Percentiles rank a stretch among this genome's conserved stretches.
These are phyloP conservation scores for Lonchura striata DNA, from an alignment of 2,113 vertebrate genomes.

Conservation along the genomic window DNA sequence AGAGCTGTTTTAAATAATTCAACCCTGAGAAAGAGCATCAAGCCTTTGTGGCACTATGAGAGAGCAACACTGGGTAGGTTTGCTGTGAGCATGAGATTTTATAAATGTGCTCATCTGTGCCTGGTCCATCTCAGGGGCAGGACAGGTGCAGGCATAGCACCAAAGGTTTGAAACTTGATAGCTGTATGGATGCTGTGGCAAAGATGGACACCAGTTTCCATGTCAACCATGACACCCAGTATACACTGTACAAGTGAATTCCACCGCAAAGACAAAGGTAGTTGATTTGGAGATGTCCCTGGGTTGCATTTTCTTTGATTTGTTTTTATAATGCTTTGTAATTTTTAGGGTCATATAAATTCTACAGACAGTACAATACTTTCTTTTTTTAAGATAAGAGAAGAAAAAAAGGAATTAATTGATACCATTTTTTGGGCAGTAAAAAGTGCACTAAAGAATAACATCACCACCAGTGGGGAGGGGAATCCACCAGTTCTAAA, in stretches of 20 bases:
- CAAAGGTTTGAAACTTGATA: background rate
- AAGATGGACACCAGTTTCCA: background rate
- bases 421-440: conserved; percentile 11
- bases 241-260: background rate
- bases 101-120: background rate
- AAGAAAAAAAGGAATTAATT: background rate
- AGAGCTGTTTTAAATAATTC: background rate
- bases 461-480: background rate
- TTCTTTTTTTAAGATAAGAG: background rate
- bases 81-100: background rate
- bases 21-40: background rate
- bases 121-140: background rate
- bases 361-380: background rate
- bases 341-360: conserved; percentile 10
- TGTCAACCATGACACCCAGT: background rate
- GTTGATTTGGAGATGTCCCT: background rate
- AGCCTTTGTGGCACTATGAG: background rate
- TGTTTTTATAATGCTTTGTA: background rate
- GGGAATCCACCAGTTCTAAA: background rate
- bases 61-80: background rate
- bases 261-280: background rate
- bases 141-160: background rate
- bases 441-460: conserved; percentile 27
- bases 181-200: no score
- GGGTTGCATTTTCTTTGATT: background rate